Evolutionary conservation across 2,888 invertebrate species (phyloP), one percentile per base, ranked within the genome.

Genomic region (Phasia obesa): DNA sequence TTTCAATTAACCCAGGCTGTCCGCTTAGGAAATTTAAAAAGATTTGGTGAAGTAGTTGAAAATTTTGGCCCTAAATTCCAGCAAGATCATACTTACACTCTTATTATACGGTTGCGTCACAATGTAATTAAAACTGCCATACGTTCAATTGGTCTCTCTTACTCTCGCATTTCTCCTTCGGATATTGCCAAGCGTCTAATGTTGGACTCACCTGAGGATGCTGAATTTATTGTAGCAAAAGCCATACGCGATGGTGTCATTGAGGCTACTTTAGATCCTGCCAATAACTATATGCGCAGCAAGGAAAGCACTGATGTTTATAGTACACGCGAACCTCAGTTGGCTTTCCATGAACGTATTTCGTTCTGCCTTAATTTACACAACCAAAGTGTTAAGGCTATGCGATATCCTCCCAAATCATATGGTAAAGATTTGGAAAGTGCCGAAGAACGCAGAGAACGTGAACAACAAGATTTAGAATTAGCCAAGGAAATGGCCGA

Each of bases 401-500:
- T 99, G 98, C 94, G 99, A 86, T 99, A 99, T 92, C 99, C 99
- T 21, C 99, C 99, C 0, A 99, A 99, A 90, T 98, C 99, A 0
- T 99, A 99, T 92, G 99, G 99, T 21, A 98, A 98, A 89, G 99
- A 99, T 91, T 92, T 99, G 81, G 99, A 99, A 91, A 98, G 98
- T 87, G 98, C 98, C 17, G 98, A 98, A 92, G 98, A 99, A 88
- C 94, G 99, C 65, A 93, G 99, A 78, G 99, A 99, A 91, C 93
- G 98, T 69, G 99, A 99, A 91, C 98, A 99, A 89, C 98, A 99
- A 91, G 99, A 99, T 92, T 93, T 99, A 88, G 99, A 99, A 91
- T 93, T 99, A 87, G 99, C 99, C n/a, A 99, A 99, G 91, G 99
- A 99, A 92, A 98, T 99, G 96, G 99, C 99, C 7, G 99, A 99